These are phyloP conservation scores for Acromyrmex echinatior DNA, from an alignment of 1,140 invertebrate species.

Conservation along the genomic window DNA sequence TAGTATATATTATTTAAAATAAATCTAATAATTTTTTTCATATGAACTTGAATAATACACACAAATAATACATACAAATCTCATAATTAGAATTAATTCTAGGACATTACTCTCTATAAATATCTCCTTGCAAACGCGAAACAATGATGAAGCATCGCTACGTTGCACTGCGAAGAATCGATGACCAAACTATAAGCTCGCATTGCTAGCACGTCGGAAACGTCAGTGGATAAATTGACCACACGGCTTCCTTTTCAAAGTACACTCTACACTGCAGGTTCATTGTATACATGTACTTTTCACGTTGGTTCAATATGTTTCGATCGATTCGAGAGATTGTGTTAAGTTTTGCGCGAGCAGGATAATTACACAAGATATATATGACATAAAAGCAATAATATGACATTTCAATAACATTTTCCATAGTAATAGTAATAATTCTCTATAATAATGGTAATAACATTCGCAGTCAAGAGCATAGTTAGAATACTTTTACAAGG, in stretches of 20 bases:
- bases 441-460: neutral
- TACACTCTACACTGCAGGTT: conserved; percentile 31
- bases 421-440: too few relatives aligned
- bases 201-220: conserved; percentile 71
- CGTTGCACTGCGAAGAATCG: conserved; percentile 40
- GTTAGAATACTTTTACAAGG: neutral
- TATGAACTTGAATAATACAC: neutral
- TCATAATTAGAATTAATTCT: conserved; percentile 29
- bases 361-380: conserved; percentile 12
- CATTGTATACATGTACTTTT: conserved; percentile 34
- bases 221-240: conserved; percentile 73
- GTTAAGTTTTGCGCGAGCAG: neutral
- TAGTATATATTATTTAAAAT: neutral
- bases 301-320: conserved; percentile 13
- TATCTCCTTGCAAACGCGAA: conserved; percentile 56
- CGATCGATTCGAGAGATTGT: conserved; percentile 40
- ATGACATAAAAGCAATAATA: conserved; percentile 4
- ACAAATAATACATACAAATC: neutral
- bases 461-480: neutral
- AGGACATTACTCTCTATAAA: conserved; percentile 52
- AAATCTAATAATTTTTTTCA: conserved; percentile 9
- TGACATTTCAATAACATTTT: too few relatives aligned
- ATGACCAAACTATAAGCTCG: conserved; percentile 27
- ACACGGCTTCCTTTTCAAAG: conserved; percentile 58
- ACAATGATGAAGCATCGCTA: conserved; percentile 49